Evolutionary conservation across 2,113 vertebrate species (phyloP), one percentile per base, ranked within the genome.

Genomic region (Ifrita kowaldi): DNA sequence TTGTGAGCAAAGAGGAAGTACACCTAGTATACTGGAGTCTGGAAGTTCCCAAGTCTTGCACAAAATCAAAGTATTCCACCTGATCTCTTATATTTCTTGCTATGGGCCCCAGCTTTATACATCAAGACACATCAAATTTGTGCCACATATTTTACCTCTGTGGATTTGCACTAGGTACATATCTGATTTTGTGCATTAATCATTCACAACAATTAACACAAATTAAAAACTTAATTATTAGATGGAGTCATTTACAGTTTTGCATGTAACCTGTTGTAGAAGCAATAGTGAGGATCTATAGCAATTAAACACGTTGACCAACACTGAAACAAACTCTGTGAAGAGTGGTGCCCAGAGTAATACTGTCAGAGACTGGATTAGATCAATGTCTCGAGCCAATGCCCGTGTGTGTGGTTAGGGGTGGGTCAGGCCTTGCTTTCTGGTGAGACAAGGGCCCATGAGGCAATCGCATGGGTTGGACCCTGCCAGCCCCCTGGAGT

Each of bases 301-400:
- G 20, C 46, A 67, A 23, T 23, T 50, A 32, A 79, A 47, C 9
- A 23, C 13, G 5, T n/a, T 68, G 56, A n/a, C 16, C 21, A 37
- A 41, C 26, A 52, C 3, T 23, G 23, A 69, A 53, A 70, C 20
- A 22, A 17, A 4, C 57, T 44, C 32, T 35, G 4, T 39, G 37
- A n/a, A 60, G 28, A 50, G 9, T 28, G 30, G 4, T 79, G 23
- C 28, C 22, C 56, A 49, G 28, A 39, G 8, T 21, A 28, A 41
- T 47, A 6, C 21, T 41, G 22, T 14, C 79, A n/a, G 35, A 15
- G 44, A 7, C 30, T 49, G 53, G 15, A 12, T 41, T 23, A 28
- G 19, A 28, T 28, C 35, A 28, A 11, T 47, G n/a, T 22, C 22
- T 47, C 0, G 0, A 47, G 42, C n/a, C 42, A 67, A 11, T 7